Percentiles rank a stretch among this genome's conserved stretches.
Conservation (phyloP, 2,888 invertebrate species). For the Acleris emargana region DNA sequence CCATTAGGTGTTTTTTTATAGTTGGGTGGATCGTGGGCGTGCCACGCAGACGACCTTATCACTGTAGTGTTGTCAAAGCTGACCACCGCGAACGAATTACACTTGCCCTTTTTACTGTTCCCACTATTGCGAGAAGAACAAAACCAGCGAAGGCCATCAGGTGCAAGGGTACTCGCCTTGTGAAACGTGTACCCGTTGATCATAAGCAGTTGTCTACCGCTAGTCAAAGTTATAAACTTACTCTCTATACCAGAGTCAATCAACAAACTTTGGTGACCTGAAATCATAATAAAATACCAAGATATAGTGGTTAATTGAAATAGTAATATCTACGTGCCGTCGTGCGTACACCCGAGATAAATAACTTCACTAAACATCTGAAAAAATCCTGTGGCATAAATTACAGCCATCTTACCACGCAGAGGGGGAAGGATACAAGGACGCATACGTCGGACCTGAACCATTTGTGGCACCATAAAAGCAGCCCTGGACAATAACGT, state of each 20-base stretch:
- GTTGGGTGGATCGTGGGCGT: slow-evolving; percentile 14
- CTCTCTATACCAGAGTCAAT: slow-evolving; percentile 14
- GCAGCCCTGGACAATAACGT: no score
- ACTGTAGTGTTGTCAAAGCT: slow-evolving; percentile 20
- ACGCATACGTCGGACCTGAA: no score
- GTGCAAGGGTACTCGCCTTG: slow-evolving; percentile 1
- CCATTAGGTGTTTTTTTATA: slow-evolving; percentile 2
- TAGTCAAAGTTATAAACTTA: slow-evolving; percentile 24
- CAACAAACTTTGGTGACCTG: no score
- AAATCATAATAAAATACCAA: no score
- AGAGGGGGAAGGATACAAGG: no score
- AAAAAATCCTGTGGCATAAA: no score
- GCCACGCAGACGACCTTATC: slow-evolving; percentile 6
- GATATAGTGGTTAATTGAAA: no score
- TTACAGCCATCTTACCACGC: no score
- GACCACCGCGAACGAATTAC: slow-evolving; percentile 32
- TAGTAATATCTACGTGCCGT: no score
- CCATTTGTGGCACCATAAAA: no score
- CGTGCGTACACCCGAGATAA: no score
- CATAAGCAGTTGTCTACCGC: slow-evolving; percentile 18
- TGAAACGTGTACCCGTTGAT: slow-evolving; percentile 32
- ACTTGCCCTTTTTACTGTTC: slow-evolving; percentile 11
- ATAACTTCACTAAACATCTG: no score
- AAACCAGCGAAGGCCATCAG: slow-evolving; percentile 27
- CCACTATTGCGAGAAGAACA: slow-evolving; percentile 26